A percentile compares a stretch with the other conserved stretches of the same genome.
phyloP scores from a whole-genome alignment of 2,888 invertebrate species.

The Mesorhabditis sp. region DNA sequence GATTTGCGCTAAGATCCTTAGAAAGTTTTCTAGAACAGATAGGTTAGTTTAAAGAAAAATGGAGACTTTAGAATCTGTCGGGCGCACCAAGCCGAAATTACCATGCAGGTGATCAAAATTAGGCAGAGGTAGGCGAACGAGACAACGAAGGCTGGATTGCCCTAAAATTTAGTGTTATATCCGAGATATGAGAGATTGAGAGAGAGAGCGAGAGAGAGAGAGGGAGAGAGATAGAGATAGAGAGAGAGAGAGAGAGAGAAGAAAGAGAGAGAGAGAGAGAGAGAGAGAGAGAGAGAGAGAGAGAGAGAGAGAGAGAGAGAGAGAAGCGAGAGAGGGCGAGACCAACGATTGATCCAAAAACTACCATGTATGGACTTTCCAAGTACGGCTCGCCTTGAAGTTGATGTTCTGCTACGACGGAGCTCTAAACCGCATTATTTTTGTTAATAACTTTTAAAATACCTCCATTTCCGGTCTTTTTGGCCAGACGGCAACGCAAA shows the following conservation, averaged over 20 bases:
- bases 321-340: too few relatives aligned
- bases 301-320: too few relatives aligned
- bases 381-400: not conserved
- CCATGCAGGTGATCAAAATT: not conserved
- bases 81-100: not conserved
- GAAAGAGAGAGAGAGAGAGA: too few relatives aligned
- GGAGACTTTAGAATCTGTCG: not conserved
- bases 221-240: too few relatives aligned
- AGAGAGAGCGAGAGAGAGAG: too few relatives aligned
- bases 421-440: not conserved
- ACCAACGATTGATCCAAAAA: not conserved
- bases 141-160: not conserved
- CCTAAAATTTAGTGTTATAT: too few relatives aligned
- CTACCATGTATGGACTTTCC: conserved; percentile 6
- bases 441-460: not conserved
- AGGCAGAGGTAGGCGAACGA: conserved; percentile 3
- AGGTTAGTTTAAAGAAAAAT: not conserved
- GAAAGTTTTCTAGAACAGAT: not conserved
- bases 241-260: too few relatives aligned
- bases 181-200: too few relatives aligned
- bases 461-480: not conserved
- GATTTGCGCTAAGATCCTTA: not conserved
- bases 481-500: not conserved
- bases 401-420: not conserved
- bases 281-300: too few relatives aligned